Evolutionary conservation across 2,113 vertebrate genomes (phyloP).

Genomic region (Caracal caracal): DNA sequence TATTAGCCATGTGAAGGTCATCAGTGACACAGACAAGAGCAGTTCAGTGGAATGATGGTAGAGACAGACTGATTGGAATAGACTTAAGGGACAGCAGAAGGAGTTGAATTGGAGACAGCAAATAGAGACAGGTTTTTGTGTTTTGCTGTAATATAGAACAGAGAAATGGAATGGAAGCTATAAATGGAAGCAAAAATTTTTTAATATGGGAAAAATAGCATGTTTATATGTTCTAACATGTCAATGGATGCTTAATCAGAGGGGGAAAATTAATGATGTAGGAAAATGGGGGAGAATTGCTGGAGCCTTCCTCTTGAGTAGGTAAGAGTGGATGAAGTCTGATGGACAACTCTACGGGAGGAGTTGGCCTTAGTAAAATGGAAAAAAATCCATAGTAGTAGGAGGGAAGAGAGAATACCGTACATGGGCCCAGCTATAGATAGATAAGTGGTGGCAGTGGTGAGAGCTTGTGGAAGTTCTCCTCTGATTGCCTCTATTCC

Average conservation of each 20-base stretch:
- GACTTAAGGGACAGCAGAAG: background rate
- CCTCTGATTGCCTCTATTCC: background rate
- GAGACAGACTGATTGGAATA: background rate
- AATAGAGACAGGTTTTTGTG: background rate
- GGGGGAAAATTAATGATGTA: background rate
- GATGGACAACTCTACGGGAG: background rate
- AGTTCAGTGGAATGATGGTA: background rate
- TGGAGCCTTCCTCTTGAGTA: background rate
- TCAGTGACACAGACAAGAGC: background rate
- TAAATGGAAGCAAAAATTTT: background rate
- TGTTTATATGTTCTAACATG: background rate
- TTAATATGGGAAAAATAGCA: background rate
- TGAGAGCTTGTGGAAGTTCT: background rate
- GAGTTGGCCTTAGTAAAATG: background rate
- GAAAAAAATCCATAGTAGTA: background rate
- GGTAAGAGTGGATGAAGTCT: background rate
- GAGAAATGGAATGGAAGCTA: background rate
- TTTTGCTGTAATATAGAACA: background rate
- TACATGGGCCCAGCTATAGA: background rate
- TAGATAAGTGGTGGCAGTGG: background rate
- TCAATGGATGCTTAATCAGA: background rate
- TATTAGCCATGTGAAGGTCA: background rate
- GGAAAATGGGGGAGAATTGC: background rate
- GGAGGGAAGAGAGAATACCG: background rate
- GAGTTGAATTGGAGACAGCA: background rate